Evolutionary conservation across 2,888 invertebrate species (phyloP), one percentile per base, ranked within the genome.

Genomic region (Erpobdella octoculata): DNA sequence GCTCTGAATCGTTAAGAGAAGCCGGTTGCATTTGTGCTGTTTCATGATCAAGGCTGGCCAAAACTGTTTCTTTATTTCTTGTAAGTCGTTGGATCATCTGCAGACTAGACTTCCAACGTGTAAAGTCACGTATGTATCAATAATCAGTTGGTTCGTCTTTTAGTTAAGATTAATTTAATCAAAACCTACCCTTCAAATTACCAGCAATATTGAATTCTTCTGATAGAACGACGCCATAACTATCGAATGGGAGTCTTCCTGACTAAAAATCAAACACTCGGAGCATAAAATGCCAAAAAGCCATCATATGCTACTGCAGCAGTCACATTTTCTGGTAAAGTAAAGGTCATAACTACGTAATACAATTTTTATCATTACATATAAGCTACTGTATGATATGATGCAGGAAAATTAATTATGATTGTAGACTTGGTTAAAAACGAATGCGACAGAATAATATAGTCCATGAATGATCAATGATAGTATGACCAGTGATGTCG

Each of bases 71-170:
- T 53, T 48, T 46, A 46, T 69, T 53, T 21, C 15, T 33, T 33
- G 33, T 9, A 4, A 58, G 18, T 15, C 53, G 28, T 48, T 69
- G 25, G 48, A 53, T 69, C 69, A 53, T 69, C 33, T 53, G 53
- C 53, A 53, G 69, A 46, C 48, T 46, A n/a, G 69, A 69, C 46
- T 69, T 53, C 53, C 69, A 69, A 25, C 3, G 46, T n/a, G 69
- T 69, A 33, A 53, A 33, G 33, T 48, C 53, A 28, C 53, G 31
- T 6, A 37, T 46, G 46, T 46, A 46, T 46, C 3, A 46, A 5
- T 35, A 33, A 69, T 48, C 35, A 66, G 8, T 9, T 28, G 28
- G 4, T 69, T 53, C 15, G 21, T 0, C 53, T 46, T 21, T 21
- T 53, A 53, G 8, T 58, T 25, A 18, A 69, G 48, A n/a, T 53